Evolutionary conservation across 2,113 vertebrate species (phyloP).

Genomic region (Calonectris borealis): DNA sequence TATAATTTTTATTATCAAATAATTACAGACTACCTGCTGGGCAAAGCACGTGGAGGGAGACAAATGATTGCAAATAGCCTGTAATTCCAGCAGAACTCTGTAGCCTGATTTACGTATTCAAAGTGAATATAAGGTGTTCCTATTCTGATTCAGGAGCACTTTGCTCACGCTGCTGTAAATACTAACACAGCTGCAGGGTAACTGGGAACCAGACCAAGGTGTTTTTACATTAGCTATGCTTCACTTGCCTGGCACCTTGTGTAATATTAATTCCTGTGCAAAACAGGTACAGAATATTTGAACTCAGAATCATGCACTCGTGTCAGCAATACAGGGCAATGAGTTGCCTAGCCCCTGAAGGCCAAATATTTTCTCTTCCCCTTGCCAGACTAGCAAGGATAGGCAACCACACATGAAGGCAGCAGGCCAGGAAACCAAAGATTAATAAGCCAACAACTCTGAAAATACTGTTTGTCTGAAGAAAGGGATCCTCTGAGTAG

Average conservation of each 20-base stretch:
- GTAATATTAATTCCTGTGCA: slow-evolving; percentile 42
- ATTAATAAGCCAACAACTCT: not conserved
- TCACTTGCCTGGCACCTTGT: slow-evolving; percentile 54
- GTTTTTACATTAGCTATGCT: slow-evolving; percentile 51
- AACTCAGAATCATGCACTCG: slow-evolving; percentile 1
- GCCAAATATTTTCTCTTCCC: slow-evolving; percentile 49
- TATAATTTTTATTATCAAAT: slow-evolving; percentile 64
- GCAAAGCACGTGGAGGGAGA: slow-evolving; percentile 26
- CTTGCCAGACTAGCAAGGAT: slow-evolving; percentile 18
- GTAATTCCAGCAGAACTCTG: slow-evolving; percentile 30
- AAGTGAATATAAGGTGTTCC: not conserved
- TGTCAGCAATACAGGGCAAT: slow-evolving; percentile 15
- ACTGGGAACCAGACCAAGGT: slow-evolving; percentile 52
- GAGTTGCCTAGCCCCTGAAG: not conserved
- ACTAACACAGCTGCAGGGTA: slow-evolving; percentile 51
- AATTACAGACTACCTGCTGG: slow-evolving; percentile 59
- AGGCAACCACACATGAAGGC: slow-evolving; percentile 18
- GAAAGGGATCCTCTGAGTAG: not conserved
- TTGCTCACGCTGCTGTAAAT: slow-evolving; percentile 16
- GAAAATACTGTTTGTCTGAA: not conserved
- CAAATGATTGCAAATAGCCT: slow-evolving; percentile 42
- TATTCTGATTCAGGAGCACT: slow-evolving; percentile 37
- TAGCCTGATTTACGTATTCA: not conserved
- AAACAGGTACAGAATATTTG: slow-evolving; percentile 42
- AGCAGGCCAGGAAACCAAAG: not conserved